Conservation (phyloP, 2,797 vertebrate species). For the Sebastes cheni region DNA sequence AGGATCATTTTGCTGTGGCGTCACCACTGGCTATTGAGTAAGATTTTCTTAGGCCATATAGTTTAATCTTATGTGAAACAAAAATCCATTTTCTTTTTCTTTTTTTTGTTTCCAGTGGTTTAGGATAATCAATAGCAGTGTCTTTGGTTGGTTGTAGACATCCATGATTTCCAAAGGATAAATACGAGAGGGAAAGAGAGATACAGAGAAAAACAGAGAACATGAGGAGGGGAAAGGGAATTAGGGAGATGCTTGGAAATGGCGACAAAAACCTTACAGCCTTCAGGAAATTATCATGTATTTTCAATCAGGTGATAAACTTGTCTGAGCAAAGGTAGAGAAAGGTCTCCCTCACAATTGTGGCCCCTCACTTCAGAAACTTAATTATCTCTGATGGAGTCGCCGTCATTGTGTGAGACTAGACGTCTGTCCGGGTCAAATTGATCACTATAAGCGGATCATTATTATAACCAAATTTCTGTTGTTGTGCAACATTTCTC, state of each 20-base stretch:
- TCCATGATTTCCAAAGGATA: constrained; percentile 37
- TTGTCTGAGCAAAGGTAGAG: constrained; percentile 58
- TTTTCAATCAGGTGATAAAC: constrained; percentile 63
- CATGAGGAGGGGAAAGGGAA: not conserved
- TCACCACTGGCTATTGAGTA: constrained; percentile 15
- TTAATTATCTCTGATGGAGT: constrained; percentile 47
- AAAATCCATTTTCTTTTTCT: constrained; percentile 28
- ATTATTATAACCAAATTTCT: no score
- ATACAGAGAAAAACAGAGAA: constrained; percentile 11
- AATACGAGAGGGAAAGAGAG: constrained; percentile 25
- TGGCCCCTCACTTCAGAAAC: constrained; percentile 42
- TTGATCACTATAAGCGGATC: no score
- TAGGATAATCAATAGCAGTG: constrained; percentile 47
- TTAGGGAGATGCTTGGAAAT: constrained; percentile 39
- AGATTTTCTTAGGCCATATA: constrained; percentile 21
- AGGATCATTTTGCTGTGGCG: constrained; percentile 41
- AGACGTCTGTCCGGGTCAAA: no score
- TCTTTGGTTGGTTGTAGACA: constrained; percentile 18
- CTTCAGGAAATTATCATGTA: constrained; percentile 57
- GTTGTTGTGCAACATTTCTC: no score
- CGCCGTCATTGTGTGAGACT: constrained; percentile 46
- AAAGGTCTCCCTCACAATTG: constrained; percentile 42
- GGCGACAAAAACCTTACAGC: constrained; percentile 46
- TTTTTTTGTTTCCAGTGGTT: constrained; percentile 52
- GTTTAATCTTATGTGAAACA: constrained; percentile 48